Conservation (phyloP, 2,888 invertebrate species). For the Vesta saturnalis region DNA sequence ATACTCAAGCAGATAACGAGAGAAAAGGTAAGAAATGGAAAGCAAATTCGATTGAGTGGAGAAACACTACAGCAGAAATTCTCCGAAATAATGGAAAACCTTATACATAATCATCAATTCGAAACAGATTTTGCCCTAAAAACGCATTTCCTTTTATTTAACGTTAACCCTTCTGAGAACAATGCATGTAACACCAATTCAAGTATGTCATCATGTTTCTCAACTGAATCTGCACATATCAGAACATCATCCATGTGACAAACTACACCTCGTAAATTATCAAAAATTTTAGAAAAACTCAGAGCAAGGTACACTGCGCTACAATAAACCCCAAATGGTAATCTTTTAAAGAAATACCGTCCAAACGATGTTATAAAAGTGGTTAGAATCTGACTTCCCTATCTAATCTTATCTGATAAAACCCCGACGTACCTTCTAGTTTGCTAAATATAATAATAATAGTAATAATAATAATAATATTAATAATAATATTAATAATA, state of each 20-base stretch:
- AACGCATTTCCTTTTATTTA: constrained; percentile 14
- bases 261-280: neutral
- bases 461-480: too few species aligned
- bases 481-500: too few species aligned
- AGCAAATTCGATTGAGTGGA: too few species aligned
- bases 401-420: constrained; percentile 8
- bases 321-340: neutral
- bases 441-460: too few species aligned
- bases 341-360: neutral
- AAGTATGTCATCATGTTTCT: neutral
- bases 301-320: neutral
- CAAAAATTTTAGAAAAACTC: neutral
- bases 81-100: too few species aligned
- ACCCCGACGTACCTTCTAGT: constrained; percentile 8
- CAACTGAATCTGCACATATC: neutral
- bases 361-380: constrained; percentile 35
- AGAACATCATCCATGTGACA: constrained; percentile 4
- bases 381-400: constrained; percentile 1
- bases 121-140: neutral
- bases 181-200: neutral
- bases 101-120: too few species aligned
- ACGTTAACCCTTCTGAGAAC: neutral
- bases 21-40: too few species aligned
- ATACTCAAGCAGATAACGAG: too few species aligned
- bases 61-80: too few species aligned